Evolutionary conservation across 2,113 vertebrate species (phyloP).

Genomic region (Pterocles orientalis): DNA sequence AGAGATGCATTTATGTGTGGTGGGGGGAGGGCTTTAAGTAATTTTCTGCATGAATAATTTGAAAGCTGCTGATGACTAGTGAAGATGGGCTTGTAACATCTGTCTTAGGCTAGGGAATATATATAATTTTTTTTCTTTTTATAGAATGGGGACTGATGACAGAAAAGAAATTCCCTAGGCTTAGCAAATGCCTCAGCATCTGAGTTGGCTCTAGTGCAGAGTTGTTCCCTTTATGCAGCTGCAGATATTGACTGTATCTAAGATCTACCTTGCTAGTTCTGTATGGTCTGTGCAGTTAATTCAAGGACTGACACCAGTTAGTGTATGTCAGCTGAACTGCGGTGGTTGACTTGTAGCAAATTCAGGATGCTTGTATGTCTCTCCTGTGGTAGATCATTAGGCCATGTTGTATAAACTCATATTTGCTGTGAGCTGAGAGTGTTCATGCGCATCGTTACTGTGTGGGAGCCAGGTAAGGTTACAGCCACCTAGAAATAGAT

Average conservation of each 20-base stretch:
- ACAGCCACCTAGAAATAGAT: neutral
- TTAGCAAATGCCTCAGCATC: neutral
- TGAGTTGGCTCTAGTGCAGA: neutral
- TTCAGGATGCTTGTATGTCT: neutral
- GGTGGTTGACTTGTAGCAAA: rapidly evolving
- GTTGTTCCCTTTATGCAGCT: neutral
- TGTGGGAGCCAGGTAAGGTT: neutral
- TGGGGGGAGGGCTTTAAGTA: conserved; percentile 6
- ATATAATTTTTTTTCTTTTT: neutral
- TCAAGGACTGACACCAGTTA: neutral
- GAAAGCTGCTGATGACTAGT: conserved; percentile 28
- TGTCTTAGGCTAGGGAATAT: conserved; percentile 3
- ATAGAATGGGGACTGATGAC: neutral
- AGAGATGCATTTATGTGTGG: conserved; percentile 49
- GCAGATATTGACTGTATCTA: neutral
- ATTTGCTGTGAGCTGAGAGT: rapidly evolving
- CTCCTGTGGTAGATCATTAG: neutral
- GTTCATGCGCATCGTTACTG: rapidly evolving
- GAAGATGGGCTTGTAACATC: neutral
- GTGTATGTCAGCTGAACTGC: neutral
- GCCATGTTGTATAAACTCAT: rapidly evolving
- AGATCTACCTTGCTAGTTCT: neutral
- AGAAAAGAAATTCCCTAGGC: neutral
- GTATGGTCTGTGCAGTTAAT: neutral
- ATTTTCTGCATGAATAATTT: conserved; percentile 69